Evolutionary conservation across 2,888 invertebrate genomes (phyloP).

Genomic region (Biston stratarius): DNA sequence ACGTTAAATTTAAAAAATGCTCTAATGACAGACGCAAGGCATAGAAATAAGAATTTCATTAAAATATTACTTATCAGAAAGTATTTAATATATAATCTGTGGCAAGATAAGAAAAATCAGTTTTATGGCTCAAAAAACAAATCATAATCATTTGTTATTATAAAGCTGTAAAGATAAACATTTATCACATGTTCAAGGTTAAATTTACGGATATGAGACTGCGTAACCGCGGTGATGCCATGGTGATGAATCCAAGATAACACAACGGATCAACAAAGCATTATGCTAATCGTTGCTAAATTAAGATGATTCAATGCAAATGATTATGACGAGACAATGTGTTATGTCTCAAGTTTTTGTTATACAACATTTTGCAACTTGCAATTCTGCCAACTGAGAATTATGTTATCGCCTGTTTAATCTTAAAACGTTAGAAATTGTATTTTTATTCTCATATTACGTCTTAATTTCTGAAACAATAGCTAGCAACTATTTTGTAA

Average conservation of each 20-base stretch:
- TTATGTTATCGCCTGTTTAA: not conserved
- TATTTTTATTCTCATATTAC: no score
- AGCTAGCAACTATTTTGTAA: no score
- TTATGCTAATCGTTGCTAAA: constrained; percentile 15
- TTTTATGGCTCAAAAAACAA: not conserved
- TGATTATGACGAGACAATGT: not conserved
- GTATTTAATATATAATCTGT: not conserved
- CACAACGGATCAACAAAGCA: constrained; percentile 8
- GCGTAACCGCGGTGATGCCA: constrained; percentile 19
- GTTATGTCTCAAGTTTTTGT: not conserved
- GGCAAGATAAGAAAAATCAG: not conserved
- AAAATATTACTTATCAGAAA: not conserved
- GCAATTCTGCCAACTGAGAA: not conserved
- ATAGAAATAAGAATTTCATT: not conserved
- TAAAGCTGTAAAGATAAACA: constrained; percentile 9
- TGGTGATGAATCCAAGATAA: constrained; percentile 6
- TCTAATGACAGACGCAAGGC: not conserved
- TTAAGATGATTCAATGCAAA: constrained; percentile 14
- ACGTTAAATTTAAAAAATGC: not conserved
- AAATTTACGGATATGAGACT: constrained; percentile 11
- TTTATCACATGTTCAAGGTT: constrained; percentile 18
- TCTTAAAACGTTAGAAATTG: no score
- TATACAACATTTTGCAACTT: not conserved
- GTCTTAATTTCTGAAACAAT: no score
- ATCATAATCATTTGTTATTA: constrained; percentile 1